Percentiles rank a stretch among this genome's conserved stretches.
Evolutionary conservation across 1,140 invertebrate genomes (phyloP).

Genomic region (Drepana arcuata): DNA sequence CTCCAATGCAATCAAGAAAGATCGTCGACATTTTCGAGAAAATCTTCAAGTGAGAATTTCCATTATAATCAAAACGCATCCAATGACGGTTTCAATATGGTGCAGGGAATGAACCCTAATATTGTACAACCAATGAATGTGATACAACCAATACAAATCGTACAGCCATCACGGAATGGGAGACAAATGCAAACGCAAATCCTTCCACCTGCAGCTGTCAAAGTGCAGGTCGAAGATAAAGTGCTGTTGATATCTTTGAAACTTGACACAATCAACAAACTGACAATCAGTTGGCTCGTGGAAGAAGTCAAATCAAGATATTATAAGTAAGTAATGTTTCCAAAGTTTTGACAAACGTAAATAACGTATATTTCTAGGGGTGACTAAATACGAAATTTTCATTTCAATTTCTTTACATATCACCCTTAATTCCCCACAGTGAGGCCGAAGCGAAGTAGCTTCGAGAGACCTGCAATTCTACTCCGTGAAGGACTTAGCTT

Average conservation of each 20-base stretch:
- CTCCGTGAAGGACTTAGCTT: no score
- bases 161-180: slow-evolving; percentile 46
- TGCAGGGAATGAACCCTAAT: slow-evolving; percentile 50
- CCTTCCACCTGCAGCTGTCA: slow-evolving; percentile 68
- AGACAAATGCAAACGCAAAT: slow-evolving; percentile 52
- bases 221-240: slow-evolving; percentile 77
- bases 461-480: no score
- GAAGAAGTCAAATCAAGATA: slow-evolving; percentile 79
- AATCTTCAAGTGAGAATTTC: slow-evolving; percentile 44
- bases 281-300: slow-evolving; percentile 79
- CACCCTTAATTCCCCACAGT: slow-evolving; percentile 3
- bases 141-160: slow-evolving; percentile 59
- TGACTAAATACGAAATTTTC: no score
- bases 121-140: slow-evolving; percentile 52
- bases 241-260: slow-evolving; percentile 76
- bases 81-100: slow-evolving; percentile 47
- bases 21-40: no score
- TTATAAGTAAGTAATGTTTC: slow-evolving; percentile 74
- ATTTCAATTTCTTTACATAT: slow-evolving; percentile 1
- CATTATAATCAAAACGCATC: slow-evolving; percentile 34
- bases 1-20: no score
- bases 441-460: no score
- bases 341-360: no score
- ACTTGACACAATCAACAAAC: slow-evolving; percentile 71
- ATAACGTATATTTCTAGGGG: no score